phyloP scores from a whole-genome alignment of 2,888 invertebrate genomes.

The Periphyllus acericola region DNA sequence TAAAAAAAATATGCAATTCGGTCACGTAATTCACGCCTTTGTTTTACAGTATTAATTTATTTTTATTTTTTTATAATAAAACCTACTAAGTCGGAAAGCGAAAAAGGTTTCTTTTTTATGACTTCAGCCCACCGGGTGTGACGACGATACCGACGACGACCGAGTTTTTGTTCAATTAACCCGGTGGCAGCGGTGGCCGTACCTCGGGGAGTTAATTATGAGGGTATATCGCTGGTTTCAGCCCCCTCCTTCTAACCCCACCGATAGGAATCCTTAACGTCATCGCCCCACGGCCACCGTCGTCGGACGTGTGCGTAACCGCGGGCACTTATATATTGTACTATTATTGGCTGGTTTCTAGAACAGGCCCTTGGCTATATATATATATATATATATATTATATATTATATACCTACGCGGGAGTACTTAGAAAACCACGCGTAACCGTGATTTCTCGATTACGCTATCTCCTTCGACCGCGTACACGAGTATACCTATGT shows the following conservation, averaged over 20 bases:
- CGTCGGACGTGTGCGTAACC: conserved; percentile 6
- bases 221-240: background rate
- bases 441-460: background rate
- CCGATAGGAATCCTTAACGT: background rate
- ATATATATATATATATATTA: too few relatives aligned
- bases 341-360: background rate
- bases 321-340: background rate
- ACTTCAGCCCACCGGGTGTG: conserved; percentile 28
- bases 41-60: conserved; percentile 7
- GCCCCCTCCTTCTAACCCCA: background rate
- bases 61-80: background rate
- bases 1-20: background rate
- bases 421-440: background rate
- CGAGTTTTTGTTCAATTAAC: conserved; percentile 48
- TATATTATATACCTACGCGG: background rate
- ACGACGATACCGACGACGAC: conserved; percentile 3
- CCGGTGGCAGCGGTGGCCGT: background rate
- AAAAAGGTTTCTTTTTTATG: conserved; percentile 16
- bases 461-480: background rate
- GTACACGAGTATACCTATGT: background rate
- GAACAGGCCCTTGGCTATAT: background rate
- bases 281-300: conserved; percentile 17
- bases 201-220: conserved; percentile 38
- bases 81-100: background rate
- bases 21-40: conserved; percentile 23